Percentiles rank a stretch among this genome's conserved stretches.
These are phyloP conservation scores for Engraulis encrasicolus DNA, from an alignment of 2,113 vertebrate genomes.

Conservation along the genomic window DNA sequence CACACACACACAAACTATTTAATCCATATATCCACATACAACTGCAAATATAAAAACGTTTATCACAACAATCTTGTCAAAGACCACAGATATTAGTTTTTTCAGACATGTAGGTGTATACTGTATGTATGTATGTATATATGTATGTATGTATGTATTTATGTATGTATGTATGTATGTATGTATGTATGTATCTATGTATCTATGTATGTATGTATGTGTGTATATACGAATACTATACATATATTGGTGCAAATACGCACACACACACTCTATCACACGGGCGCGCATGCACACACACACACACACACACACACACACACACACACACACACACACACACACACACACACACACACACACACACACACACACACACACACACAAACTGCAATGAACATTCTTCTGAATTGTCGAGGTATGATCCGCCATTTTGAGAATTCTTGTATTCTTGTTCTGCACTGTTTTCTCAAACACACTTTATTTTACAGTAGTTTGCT, in stretches of 20 bases:
- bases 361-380: not conserved
- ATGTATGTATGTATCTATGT: no score
- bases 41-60: no score
- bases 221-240: not conserved
- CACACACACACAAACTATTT: not conserved
- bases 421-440: not conserved
- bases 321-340: not conserved
- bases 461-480: not conserved
- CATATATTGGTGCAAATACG: constrained; percentile 16
- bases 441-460: not conserved
- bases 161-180: no score
- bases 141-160: no score
- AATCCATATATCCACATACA: no score
- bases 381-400: not conserved
- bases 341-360: not conserved
- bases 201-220: not conserved
- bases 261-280: not conserved
- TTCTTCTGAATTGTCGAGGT: not conserved
- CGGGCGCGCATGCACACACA: constrained; percentile 17
- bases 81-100: no score
- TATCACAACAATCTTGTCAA: no score
- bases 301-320: not conserved
- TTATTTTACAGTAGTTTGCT: not conserved
- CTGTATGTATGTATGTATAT: no score
- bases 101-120: no score